Evolutionary conservation across 2,797 vertebrate species (phyloP).

Genomic region (Urocyon cinereoargenteus): DNA sequence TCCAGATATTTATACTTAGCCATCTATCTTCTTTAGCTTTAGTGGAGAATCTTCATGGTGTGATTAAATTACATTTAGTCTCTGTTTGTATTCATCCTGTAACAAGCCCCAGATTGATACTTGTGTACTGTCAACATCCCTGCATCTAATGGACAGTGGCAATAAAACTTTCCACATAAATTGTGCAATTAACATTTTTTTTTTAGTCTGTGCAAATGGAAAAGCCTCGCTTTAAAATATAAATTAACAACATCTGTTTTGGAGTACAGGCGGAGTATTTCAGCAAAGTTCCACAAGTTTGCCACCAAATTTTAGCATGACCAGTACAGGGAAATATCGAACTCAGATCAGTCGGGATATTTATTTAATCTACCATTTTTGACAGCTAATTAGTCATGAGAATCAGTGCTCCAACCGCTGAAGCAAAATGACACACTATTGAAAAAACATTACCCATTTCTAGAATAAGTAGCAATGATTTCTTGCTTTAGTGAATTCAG

Average conservation of each 20-base stretch:
- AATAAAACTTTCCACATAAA: conserved; percentile 63
- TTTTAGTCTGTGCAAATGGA: conserved; percentile 23
- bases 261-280: not conserved
- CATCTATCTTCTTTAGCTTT: conserved; percentile 58
- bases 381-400: not conserved
- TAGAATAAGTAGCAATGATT: not conserved
- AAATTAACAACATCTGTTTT: conserved; percentile 40
- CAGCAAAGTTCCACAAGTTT: not conserved
- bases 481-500: not conserved
- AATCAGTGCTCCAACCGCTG: not conserved
- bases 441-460: not conserved
- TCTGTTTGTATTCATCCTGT: conserved; percentile 19
- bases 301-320: not conserved
- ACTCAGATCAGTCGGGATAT: not conserved
- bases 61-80: conserved; percentile 68
- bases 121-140: conserved; percentile 45
- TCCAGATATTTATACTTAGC: conserved; percentile 65
- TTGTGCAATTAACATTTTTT: conserved; percentile 48
- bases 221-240: conserved; percentile 12
- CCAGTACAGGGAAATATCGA: not conserved
- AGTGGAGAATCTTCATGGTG: conserved; percentile 14
- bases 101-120: conserved; percentile 47
- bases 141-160: conserved; percentile 40
- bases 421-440: not conserved
- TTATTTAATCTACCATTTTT: not conserved